Conservation (phyloP, 2,113 vertebrate genomes). For the Scomber scombrus region DNA sequence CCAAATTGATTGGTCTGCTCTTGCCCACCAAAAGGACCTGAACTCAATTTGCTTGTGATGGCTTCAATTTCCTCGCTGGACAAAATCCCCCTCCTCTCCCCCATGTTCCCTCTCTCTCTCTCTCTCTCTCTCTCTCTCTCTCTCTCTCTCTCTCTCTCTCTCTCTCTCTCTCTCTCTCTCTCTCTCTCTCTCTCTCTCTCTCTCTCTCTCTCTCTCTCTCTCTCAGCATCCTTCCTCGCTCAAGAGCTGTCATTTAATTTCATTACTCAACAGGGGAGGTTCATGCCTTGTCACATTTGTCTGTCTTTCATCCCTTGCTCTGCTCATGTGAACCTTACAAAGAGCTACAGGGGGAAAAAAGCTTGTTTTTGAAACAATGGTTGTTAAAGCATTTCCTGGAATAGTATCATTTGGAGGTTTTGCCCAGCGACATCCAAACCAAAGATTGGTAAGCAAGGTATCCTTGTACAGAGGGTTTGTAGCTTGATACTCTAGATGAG, state of each 20-base stretch:
- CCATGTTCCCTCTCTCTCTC: not conserved
- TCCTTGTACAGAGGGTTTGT: slow-evolving; percentile 6
- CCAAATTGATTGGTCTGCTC: slow-evolving; percentile 88
- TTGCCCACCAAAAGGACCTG: slow-evolving; percentile 87
- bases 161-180: slow-evolving; percentile 31
- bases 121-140: slow-evolving; percentile 17
- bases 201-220: slow-evolving; percentile 37
- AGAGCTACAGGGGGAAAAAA: slow-evolving; percentile 29
- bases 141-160: slow-evolving; percentile 22
- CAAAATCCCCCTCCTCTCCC: slow-evolving; percentile 70
- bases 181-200: slow-evolving; percentile 18
- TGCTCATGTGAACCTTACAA: slow-evolving; percentile 42
- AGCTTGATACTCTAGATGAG: slow-evolving; percentile 36
- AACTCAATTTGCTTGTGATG: slow-evolving; percentile 89
- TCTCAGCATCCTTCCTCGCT: slow-evolving; percentile 65
- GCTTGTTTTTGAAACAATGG: slow-evolving; percentile 48
- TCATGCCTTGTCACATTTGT: slow-evolving; percentile 74
- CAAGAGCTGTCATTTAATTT: slow-evolving; percentile 85
- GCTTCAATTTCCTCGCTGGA: slow-evolving; percentile 88
- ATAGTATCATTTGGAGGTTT: slow-evolving; percentile 49
- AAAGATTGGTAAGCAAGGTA: slow-evolving; percentile 10
- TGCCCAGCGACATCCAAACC: slow-evolving; percentile 39
- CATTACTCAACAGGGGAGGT: slow-evolving; percentile 82
- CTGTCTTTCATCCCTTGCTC: slow-evolving; percentile 59
- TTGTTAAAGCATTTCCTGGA: slow-evolving; percentile 48